Percentiles rank a stretch among this genome's conserved stretches.
Evolutionary conservation across 2,113 vertebrate genomes (phyloP).

Genomic region (Prionailurus bengalensis): DNA sequence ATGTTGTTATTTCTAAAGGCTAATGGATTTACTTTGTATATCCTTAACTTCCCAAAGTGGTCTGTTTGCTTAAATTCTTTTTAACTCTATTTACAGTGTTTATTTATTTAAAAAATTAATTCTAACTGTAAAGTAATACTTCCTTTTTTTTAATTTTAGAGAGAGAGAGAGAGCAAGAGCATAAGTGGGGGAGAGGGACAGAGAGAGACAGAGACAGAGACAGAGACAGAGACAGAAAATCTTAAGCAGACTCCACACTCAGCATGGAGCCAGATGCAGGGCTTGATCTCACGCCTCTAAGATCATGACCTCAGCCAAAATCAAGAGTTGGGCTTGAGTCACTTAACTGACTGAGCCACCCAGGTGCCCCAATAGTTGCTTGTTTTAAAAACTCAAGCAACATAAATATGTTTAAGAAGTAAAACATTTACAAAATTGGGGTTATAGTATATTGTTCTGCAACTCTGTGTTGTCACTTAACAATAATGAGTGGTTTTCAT

Average conservation of each 20-base stretch:
- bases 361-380: neutral
- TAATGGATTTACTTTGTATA: neutral
- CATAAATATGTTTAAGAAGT: conserved; percentile 10
- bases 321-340: too few species aligned
- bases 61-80: conserved; percentile 52
- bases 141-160: neutral
- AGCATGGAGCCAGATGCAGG: too few species aligned
- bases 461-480: conserved; percentile 53
- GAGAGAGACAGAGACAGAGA: too few species aligned
- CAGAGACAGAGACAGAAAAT: too few species aligned
- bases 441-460: conserved; percentile 30
- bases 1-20: neutral
- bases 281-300: too few species aligned
- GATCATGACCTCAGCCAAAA: too few species aligned
- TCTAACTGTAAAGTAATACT: conserved; percentile 33
- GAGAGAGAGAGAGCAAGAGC: too few species aligned
- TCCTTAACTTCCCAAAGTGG: conserved; percentile 26
- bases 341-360: too few species aligned
- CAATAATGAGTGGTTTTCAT: neutral
- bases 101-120: conserved; percentile 11
- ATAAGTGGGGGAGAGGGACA: too few species aligned
- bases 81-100: neutral
- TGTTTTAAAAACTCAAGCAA: conserved; percentile 27
- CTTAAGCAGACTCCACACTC: too few species aligned
- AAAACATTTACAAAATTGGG: neutral